Base-by-base conservation (phyloP, 2,888 invertebrate species). In the Myathropa florea region DNA sequence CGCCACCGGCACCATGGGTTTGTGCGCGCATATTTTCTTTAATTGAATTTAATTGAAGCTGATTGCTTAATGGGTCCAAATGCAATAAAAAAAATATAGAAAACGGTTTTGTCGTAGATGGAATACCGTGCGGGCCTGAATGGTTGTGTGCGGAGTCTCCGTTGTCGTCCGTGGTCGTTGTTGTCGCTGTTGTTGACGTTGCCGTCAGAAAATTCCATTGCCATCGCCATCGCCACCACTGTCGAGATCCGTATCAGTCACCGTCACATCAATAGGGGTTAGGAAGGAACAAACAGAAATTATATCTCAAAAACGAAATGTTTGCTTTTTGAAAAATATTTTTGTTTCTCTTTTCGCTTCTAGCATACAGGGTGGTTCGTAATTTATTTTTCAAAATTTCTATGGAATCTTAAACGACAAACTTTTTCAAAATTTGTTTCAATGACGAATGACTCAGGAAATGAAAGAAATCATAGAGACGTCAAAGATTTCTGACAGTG, bases 1-100 rank as follows among this genome's bases (percentile, higher is more conserved):
- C 39, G n/a, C 33, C 46, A 46, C 18, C 46, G 46, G 46, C 46
- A 46, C 46, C 46, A 46, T 46, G 18, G 46, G n/a, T 18, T 67
- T 71, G 77, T 78, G 81, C 81, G 67, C 81, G 76, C 85, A 81
- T 85, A 85, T 86, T 86, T 86, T 78, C 85, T 68, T 86, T 82
- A 86, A 86, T 86, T 82, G 85, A 86, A 78, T 86, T 86, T 86
- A 86, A 86, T 86, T 86, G 85, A 23, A 86, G 82, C 73, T 86
- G 85, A 86, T 86, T 86, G 85, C 78, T 82, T 86, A 86, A 86
- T 86, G 85, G 85, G 77, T 73, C 70, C 70, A 70, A 78, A 73
- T 72, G 53, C 64, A 63, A 68, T 72, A 77, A 72, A 82, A 85
- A 73, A 82, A 68, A 46, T 18, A 33, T 26, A 28, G 68, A 70